These are phyloP conservation scores for Hirudo medicinalis DNA, from an alignment of 1,140 invertebrate genomes.

Conservation along the genomic window DNA sequence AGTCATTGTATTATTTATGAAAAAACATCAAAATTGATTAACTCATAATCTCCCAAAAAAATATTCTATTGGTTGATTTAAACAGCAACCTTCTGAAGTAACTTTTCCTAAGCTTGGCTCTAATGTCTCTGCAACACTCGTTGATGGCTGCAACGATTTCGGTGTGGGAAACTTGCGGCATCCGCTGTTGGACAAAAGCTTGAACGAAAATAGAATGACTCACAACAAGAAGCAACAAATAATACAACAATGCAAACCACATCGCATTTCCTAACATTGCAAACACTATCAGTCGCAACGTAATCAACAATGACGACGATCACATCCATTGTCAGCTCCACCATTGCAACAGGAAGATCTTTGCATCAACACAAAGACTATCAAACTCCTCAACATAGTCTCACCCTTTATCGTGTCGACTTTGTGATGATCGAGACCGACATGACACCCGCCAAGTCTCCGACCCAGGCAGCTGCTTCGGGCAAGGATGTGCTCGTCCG, in stretches of 20 bases:
- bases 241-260: no score
- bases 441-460: not conserved
- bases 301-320: no score
- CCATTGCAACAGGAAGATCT: no score
- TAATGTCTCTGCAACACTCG: constrained; percentile 11
- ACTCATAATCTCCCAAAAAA: no score
- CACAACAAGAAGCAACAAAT: not conserved
- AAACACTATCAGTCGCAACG: no score
- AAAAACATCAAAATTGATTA: no score
- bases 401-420: constrained; percentile 17
- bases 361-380: no score
- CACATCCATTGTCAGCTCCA: no score
- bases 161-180: constrained; percentile 11
- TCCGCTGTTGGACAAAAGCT: constrained; percentile 12
- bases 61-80: no score
- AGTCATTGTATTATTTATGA: no score
- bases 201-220: not conserved
- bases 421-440: constrained; percentile 14
- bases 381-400: no score
- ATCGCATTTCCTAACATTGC: no score
- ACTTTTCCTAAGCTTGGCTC: constrained; percentile 12
- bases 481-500: constrained; percentile 13
- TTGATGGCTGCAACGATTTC: constrained; percentile 13
- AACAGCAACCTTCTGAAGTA: not conserved
- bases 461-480: constrained; percentile 13